Evolutionary conservation across 2,888 invertebrate genomes (phyloP).

Genomic region (Phlogophora meticulosa): DNA sequence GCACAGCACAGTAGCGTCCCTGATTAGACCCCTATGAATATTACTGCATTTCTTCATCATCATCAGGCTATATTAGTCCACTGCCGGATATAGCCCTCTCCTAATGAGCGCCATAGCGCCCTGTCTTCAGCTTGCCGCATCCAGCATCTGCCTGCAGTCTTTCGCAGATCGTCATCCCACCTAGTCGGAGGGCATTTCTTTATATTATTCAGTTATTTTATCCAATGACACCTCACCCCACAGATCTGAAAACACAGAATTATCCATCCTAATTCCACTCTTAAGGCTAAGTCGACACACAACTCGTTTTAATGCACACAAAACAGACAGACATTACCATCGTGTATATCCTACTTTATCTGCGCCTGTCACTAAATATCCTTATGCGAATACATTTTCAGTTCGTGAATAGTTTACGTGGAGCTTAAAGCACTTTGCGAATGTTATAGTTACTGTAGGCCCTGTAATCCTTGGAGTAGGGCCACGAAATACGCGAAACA

Average conservation of each 20-base stretch:
- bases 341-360: constrained; percentile 47
- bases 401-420: constrained; percentile 63
- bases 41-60: no score
- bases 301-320: background rate
- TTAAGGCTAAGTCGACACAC: constrained; percentile 3
- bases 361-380: constrained; percentile 50
- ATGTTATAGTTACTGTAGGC: constrained; percentile 49
- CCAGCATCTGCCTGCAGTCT: no score
- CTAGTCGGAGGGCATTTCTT: no score
- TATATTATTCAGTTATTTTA: no score
- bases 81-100: no score
- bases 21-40: no score
- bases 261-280: background rate
- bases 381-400: constrained; percentile 55
- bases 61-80: no score
- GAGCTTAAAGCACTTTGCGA: constrained; percentile 55
- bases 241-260: background rate
- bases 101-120: no score
- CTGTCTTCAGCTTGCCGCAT: no score
- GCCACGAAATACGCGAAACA: constrained; percentile 21
- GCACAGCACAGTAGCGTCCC: no score
- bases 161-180: no score
- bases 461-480: constrained; percentile 38
- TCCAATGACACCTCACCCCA: background rate
- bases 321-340: constrained; percentile 3